Percentiles rank a stretch among this genome's conserved stretches.
phyloP scores from a whole-genome alignment of 2,113 vertebrate genomes.

The Brachyhypopomus occidentalis region DNA sequence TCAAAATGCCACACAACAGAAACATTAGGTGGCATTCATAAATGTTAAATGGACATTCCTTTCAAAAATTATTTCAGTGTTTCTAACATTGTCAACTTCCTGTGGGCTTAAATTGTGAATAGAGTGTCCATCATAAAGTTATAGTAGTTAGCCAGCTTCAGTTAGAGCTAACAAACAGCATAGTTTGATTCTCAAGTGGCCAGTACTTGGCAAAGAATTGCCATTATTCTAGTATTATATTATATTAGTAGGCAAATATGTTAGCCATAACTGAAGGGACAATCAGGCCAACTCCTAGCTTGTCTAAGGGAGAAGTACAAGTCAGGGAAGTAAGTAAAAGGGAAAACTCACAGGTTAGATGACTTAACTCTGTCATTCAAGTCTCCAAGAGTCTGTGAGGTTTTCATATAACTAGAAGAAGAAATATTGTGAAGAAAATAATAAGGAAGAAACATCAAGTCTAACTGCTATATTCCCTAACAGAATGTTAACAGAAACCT shows the following conservation, averaged over 20 bases:
- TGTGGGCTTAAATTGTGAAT: not conserved
- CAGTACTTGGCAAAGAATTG: not conserved
- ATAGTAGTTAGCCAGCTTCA: slow-evolving; percentile 24
- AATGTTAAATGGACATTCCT: not conserved
- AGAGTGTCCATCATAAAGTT: not conserved
- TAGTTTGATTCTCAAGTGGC: not conserved
- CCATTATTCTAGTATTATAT: not conserved
- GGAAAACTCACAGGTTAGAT: slow-evolving; percentile 80
- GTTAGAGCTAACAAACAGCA: not conserved
- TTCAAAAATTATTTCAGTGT: not conserved
- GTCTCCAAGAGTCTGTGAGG: slow-evolving; percentile 84
- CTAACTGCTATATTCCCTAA: not conserved
- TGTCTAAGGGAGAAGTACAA: not conserved
- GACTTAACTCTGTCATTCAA: slow-evolving; percentile 85
- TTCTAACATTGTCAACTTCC: not conserved
- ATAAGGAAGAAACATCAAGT: not conserved
- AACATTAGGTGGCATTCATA: too few relatives aligned
- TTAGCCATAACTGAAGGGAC: not conserved
- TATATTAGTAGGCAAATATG: too few relatives aligned
- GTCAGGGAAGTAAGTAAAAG: slow-evolving; percentile 54
- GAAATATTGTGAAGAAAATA: slow-evolving; percentile 49
- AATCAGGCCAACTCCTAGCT: not conserved
- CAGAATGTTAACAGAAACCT: not conserved
- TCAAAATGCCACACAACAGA: too few relatives aligned
- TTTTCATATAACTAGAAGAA: slow-evolving; percentile 84